Evolutionary conservation across 2,113 vertebrate species (phyloP), one percentile per base, ranked within the genome.

Genomic region (Xyrauchen texanus): DNA sequence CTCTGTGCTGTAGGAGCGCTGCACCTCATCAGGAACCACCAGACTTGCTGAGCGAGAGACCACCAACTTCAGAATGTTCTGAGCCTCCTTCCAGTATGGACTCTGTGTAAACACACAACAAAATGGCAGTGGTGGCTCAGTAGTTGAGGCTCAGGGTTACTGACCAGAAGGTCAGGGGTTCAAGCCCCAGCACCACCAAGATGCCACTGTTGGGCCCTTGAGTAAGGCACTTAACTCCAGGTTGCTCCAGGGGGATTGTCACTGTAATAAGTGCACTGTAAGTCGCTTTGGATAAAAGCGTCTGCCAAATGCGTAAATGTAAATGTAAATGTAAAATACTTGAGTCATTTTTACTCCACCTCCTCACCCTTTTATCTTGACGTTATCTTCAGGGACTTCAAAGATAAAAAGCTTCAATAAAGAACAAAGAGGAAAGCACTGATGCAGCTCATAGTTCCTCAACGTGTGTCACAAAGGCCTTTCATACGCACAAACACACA

Each of bases 11-110:
- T 97, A 98, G 44, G 96, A 94, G 76, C 96, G 97, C 67, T 97
- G 96, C 79, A 95, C 92, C 62, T 99, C 98, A 3, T 92, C 97
- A 65, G 98, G 98, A n/a, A 98, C 96, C 8, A 98, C 98, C 0
- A 99, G 95, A 87, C 98, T 97, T 82, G 98, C 98, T 0, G 98
- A 99, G 49, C 98, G 96, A 57, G 98, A 99, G 62, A 99, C 98
- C 82, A 99, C 97, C 88, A 99, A 84, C 82, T 99, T 99, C 84
- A 99, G 85, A 88, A 99, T 99, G 91, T 98, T 98, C 81, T 99
- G 96, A 34, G 98, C 97, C 91, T 99, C 98, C 83, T 96, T 99
- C 98, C 98, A 99, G 66, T 98, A 96, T 0, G 95, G 95, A 82
- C 96, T 98, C 97, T 99, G 91, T 63, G 63, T 81, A 79, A 74